Evolutionary conservation across 2,888 invertebrate genomes (phyloP).

Genomic region (Blastobasis adustella): DNA sequence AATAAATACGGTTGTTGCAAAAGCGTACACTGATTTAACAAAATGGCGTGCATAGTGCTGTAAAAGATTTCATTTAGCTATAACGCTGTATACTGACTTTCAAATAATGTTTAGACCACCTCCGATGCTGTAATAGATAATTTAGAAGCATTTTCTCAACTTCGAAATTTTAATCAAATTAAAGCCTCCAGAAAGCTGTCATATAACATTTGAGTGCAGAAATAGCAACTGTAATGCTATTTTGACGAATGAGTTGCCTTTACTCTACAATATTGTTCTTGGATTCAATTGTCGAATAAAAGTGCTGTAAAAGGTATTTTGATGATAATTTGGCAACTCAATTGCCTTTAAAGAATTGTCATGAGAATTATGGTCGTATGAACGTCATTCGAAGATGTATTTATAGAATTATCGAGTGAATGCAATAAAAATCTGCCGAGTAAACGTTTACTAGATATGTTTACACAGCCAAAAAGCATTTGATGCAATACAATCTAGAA

Average conservation of each 20-base stretch:
- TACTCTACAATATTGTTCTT: neutral
- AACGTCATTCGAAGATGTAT: no score
- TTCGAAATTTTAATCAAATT: constrained; percentile 1
- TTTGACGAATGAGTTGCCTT: constrained; percentile 1
- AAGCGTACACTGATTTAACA: neutral
- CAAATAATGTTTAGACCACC: constrained; percentile 2
- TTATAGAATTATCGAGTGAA: neutral
- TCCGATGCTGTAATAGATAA: constrained; percentile 3
- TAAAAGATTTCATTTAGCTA: neutral
- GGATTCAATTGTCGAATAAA: constrained; percentile 3
- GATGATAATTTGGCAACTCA: no score
- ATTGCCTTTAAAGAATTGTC: no score
- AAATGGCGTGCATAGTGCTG: no score
- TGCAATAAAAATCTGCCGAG: constrained; percentile 4
- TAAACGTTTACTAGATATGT: neutral
- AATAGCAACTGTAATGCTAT: constrained; percentile 2
- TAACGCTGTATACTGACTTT: constrained; percentile 2
- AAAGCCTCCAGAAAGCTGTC: constrained; percentile 2
- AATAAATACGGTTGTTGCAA: neutral
- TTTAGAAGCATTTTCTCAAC: constrained; percentile 3
- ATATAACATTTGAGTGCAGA: constrained; percentile 2
- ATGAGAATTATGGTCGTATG: no score
- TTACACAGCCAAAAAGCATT: constrained; percentile 1
- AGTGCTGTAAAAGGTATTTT: neutral
- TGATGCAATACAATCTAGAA: neutral